phyloP scores from a whole-genome alignment of 2,113 vertebrate genomes.

The Albula glossodonta region DNA sequence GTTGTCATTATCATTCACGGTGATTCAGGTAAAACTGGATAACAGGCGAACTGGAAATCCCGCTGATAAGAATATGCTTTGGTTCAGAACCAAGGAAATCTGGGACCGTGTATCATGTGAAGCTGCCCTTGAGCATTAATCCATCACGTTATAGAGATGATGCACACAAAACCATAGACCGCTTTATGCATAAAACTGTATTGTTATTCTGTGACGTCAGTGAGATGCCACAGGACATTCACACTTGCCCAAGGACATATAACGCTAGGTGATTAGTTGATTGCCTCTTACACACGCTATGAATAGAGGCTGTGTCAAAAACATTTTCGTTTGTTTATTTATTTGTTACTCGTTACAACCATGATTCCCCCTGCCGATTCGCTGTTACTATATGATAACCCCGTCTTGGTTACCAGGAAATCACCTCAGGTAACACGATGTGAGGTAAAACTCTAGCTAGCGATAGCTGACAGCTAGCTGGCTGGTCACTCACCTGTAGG shows the following conservation, averaged over 20 bases:
- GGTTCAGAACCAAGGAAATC: too few relatives aligned
- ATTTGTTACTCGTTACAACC: background rate
- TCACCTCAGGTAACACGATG: slow-evolving; percentile 71
- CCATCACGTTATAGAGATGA: too few relatives aligned
- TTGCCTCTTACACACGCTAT: too few relatives aligned
- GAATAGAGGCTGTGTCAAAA: background rate
- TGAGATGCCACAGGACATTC: background rate
- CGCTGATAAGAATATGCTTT: too few relatives aligned
- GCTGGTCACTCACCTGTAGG: background rate
- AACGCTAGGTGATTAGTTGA: background rate
- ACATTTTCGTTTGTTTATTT: background rate
- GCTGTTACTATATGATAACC: slow-evolving; percentile 83
- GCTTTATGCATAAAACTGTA: background rate
- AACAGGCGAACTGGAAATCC: too few relatives aligned
- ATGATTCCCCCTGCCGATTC: slow-evolving; percentile 65
- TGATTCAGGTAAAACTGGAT: too few relatives aligned
- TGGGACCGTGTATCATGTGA: too few relatives aligned
- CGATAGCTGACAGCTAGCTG: too few relatives aligned
- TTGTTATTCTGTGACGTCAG: background rate
- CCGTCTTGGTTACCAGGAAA: slow-evolving; percentile 77
- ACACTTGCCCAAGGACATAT: background rate
- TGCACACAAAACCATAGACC: too few relatives aligned
- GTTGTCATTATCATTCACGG: too few relatives aligned
- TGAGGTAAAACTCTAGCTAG: background rate
- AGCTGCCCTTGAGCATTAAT: too few relatives aligned